Percentiles rank a stretch among this genome's conserved stretches.
These are phyloP conservation scores for Notothenia coriiceps DNA, from an alignment of 2,113 vertebrate species.

Conservation along the genomic window DNA sequence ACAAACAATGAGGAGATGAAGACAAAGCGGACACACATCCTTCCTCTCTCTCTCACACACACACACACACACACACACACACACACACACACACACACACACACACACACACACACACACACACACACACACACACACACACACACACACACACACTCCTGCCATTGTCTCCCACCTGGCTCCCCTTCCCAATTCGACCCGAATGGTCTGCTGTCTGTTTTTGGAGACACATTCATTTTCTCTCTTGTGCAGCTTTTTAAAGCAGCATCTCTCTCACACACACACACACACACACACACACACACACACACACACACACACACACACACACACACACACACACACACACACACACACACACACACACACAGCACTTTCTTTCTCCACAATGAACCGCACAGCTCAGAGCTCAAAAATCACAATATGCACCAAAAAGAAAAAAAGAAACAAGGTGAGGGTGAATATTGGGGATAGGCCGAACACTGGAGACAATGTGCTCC, in stretches of 20 bases:
- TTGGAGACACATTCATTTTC: no score
- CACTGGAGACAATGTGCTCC: constrained; percentile 65
- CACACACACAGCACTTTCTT: constrained; percentile 54
- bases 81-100: no score
- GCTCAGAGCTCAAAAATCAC: constrained; percentile 52
- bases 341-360: constrained; percentile 29
- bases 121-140: constrained; percentile 36
- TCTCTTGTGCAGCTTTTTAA: no score
- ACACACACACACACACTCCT: not conserved
- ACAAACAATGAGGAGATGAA: constrained; percentile 83
- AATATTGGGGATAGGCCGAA: constrained; percentile 36
- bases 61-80: no score
- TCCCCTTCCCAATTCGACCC: no score
- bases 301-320: no score
- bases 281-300: no score
- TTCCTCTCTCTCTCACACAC: constrained; percentile 5
- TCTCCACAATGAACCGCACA: constrained; percentile 60
- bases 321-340: constrained; percentile 26
- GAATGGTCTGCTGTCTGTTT: no score
- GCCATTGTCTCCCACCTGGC: no score
- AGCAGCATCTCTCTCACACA: no score
- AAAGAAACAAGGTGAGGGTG: constrained; percentile 50
- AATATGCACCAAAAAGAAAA: constrained; percentile 31
- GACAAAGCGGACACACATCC: constrained; percentile 82
- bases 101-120: constrained; percentile 17